These are phyloP conservation scores for Tetrao urogallus DNA, from an alignment of 2,113 vertebrate species.

Conservation along the genomic window DNA sequence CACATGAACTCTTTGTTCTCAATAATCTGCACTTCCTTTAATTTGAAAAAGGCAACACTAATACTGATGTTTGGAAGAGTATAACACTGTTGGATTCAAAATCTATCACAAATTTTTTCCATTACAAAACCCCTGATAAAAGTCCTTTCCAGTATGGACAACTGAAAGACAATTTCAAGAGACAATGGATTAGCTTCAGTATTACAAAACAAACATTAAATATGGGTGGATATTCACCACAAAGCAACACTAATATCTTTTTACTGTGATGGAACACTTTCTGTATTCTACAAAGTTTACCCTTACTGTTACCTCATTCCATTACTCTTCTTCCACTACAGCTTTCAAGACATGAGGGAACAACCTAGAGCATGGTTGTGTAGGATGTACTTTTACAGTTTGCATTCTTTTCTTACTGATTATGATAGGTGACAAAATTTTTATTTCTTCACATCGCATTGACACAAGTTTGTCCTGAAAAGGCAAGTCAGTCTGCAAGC, in stretches of 20 bases:
- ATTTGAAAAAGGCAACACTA: neutral
- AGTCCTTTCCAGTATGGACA: neutral
- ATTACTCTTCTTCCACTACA: neutral
- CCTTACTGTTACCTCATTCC: neutral
- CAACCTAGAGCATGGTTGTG: neutral
- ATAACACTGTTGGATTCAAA: neutral
- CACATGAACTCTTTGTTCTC: slow-evolving; percentile 36
- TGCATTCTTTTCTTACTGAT: neutral
- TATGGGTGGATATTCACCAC: neutral
- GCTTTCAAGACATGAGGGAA: neutral
- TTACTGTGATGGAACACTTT: neutral
- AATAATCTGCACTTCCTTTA: neutral
- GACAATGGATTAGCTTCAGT: neutral
- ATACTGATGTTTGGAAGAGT: neutral
- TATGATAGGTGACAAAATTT: neutral
- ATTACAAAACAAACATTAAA: neutral
- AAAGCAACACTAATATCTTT: neutral
- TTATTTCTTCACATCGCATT: neutral
- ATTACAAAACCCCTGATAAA: neutral
- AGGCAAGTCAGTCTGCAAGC: neutral
- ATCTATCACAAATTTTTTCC: neutral
- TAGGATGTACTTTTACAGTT: neutral
- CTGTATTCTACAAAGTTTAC: neutral
- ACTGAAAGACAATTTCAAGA: neutral
- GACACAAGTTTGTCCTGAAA: neutral